Evolutionary conservation across 2,888 invertebrate genomes (phyloP).

Genomic region (Pristionchus exspectatus): DNA sequence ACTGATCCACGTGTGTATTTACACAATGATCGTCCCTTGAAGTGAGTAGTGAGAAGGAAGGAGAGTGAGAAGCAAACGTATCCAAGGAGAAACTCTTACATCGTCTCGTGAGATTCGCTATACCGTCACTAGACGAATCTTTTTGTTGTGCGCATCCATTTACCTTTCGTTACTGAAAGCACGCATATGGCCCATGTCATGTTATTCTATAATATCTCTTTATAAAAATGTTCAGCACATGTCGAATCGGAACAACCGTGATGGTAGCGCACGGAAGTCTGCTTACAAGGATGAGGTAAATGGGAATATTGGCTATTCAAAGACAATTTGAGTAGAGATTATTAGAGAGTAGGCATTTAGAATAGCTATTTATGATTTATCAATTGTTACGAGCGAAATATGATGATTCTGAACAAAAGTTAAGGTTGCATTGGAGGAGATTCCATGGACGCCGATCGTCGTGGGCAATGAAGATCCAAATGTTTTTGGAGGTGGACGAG

Average conservation of each 20-base stretch:
- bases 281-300: conserved; percentile 25
- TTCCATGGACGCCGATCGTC: conserved; percentile 48
- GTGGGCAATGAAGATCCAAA: conserved; percentile 52
- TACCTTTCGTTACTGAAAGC: neutral
- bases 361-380: neutral
- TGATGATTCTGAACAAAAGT: neutral
- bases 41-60: neutral
- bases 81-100: neutral
- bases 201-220: neutral
- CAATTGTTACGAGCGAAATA: neutral
- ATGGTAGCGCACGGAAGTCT: conserved; percentile 5
- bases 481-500: neutral
- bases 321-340: no score
- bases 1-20: neutral
- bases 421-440: conserved; percentile 52
- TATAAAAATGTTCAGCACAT: neutral
- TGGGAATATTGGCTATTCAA: neutral
- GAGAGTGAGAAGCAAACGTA: neutral
- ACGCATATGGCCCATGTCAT: neutral
- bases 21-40: neutral
- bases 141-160: neutral
- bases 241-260: neutral
- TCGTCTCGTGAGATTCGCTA: neutral
- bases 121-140: neutral
- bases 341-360: neutral